Conservation (phyloP, 2,888 invertebrate genomes). For the Nemurella pictetii region DNA sequence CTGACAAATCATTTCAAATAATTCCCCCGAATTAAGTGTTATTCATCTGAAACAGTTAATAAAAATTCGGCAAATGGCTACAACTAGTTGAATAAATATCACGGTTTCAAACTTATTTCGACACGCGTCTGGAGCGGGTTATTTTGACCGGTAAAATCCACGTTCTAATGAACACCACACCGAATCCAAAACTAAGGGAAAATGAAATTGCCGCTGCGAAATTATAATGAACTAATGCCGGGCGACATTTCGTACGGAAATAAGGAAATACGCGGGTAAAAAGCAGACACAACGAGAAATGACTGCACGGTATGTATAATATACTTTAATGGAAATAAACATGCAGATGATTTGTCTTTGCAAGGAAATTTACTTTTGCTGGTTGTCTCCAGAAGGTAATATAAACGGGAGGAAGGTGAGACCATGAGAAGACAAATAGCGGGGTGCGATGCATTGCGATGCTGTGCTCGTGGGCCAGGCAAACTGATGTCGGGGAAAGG, state of each 20-base stretch:
- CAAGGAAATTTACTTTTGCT: constrained; percentile 3
- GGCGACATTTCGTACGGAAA: not conserved
- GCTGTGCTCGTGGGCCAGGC: too few species aligned
- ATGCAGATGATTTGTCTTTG: not conserved
- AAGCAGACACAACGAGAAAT: constrained; percentile 12
- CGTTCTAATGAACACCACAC: not conserved
- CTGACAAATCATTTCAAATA: too few species aligned
- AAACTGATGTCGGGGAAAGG: too few species aligned
- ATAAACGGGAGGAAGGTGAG: not conserved
- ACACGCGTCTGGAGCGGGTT: not conserved
- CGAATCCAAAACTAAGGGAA: not conserved
- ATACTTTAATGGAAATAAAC: not conserved
- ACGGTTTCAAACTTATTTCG: not conserved
- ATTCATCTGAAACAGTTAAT: not conserved
- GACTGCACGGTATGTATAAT: not conserved
- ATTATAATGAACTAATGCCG: not conserved
- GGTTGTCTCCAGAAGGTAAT: constrained; percentile 12
- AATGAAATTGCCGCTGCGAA: not conserved
- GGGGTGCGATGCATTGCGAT: too few species aligned
- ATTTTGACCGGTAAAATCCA: not conserved
- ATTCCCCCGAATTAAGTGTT: not conserved
- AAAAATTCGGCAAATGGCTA: not conserved
- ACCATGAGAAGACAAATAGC: not conserved
- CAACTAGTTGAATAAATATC: not conserved
- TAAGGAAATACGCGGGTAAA: not conserved